Conservation (phyloP, 1,140 invertebrate species). For the Neotoxoptera formosana region DNA sequence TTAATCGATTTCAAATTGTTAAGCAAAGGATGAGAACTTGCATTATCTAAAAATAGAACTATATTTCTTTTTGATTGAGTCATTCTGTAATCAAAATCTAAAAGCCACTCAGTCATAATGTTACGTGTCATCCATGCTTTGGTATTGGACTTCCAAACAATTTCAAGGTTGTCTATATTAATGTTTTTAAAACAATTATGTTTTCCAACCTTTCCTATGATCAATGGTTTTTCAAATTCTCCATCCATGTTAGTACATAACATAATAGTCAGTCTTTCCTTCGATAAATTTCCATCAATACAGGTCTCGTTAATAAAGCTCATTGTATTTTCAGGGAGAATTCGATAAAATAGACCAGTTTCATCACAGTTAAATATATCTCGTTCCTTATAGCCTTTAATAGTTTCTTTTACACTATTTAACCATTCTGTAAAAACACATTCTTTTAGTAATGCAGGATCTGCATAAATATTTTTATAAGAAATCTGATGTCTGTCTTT, state of each 20-base stretch:
- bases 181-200: background rate
- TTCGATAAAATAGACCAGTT: background rate
- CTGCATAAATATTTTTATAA: background rate
- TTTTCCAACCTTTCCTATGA: background rate
- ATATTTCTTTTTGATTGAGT: conserved; percentile 21
- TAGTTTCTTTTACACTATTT: background rate
- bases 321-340: background rate
- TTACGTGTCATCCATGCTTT: conserved; percentile 17
- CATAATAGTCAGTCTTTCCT: background rate
- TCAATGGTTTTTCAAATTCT: conserved; percentile 27
- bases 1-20: background rate
- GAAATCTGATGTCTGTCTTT: background rate
- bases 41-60: conserved; percentile 21
- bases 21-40: conserved; percentile 12
- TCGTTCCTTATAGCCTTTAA: background rate
- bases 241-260: background rate
- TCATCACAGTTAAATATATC: conserved; percentile 22
- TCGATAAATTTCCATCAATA: conserved; percentile 18
- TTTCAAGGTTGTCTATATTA: background rate
- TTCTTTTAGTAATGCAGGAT: background rate
- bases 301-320: background rate
- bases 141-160: background rate
- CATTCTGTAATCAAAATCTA: conserved; percentile 11
- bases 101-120: conserved; percentile 4
- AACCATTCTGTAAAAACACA: background rate